Conservation (phyloP, 2,888 invertebrate species). For the Notodonta dromedarius region DNA sequence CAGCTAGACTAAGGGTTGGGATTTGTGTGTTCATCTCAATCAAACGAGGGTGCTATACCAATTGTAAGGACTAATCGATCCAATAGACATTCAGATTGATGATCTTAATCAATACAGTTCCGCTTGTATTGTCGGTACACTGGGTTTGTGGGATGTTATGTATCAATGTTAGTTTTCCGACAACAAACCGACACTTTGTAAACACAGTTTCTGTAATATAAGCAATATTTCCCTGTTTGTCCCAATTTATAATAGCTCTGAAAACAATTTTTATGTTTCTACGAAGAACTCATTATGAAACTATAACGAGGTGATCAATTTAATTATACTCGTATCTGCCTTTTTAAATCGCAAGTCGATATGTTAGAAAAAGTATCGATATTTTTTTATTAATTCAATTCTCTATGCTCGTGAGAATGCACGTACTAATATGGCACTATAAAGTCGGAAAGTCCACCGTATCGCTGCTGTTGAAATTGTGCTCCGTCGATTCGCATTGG, state of each 20-base stretch:
- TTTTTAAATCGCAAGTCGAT: background rate
- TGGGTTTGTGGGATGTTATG: background rate
- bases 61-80: background rate
- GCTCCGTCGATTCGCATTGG: constrained; percentile 26
- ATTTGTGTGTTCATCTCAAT: background rate
- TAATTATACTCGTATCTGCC: too few relatives aligned
- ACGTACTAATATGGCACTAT: constrained; percentile 40
- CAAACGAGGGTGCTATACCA: background rate
- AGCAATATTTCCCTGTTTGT: too few relatives aligned
- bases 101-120: background rate
- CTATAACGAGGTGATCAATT: too few relatives aligned
- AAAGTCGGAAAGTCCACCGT: constrained; percentile 39
- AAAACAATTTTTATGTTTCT: background rate
- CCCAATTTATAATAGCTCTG: too few relatives aligned
- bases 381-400: constrained; percentile 10
- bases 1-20: too few relatives aligned
- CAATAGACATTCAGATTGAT: background rate
- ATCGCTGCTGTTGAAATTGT: constrained; percentile 29
- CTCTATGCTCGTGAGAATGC: constrained; percentile 34
- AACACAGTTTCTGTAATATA: background rate
- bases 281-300: background rate
- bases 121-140: background rate
- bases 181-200: background rate
- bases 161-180: background rate
- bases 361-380: background rate